Percentiles rank a stretch among this genome's conserved stretches.
phyloP scores from a whole-genome alignment of 2,113 vertebrate genomes.

The Cathartes aura region DNA sequence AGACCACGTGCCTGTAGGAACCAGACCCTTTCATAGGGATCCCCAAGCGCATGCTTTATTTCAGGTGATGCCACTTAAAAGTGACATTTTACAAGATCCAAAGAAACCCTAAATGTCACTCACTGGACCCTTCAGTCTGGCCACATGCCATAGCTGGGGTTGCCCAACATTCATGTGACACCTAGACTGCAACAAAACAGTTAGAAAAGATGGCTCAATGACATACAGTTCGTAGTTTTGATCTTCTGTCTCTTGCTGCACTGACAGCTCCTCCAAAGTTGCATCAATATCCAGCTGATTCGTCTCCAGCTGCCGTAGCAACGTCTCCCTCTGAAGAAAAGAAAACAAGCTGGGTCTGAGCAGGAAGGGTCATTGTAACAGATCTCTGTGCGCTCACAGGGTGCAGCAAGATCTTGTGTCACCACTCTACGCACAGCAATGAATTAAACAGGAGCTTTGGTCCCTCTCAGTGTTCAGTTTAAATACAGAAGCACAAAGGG shows the following conservation, averaged over 20 bases:
- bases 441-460: not conserved
- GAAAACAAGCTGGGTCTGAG: not conserved
- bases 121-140: not conserved
- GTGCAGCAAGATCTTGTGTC: constrained; percentile 15
- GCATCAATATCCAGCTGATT: constrained; percentile 98
- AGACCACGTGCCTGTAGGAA: not conserved
- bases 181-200: not conserved
- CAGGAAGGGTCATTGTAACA: not conserved
- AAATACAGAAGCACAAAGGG: not conserved
- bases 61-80: not conserved
- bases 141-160: not conserved
- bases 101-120: not conserved
- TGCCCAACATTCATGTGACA: not conserved
- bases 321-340: constrained; percentile 88
- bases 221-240: constrained; percentile 97
- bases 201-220: not conserved
- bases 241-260: constrained; percentile 97
- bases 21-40: not conserved
- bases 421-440: not conserved
- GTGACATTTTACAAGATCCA: not conserved
- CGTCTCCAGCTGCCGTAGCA: constrained; percentile 96
- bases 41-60: not conserved
- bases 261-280: constrained; percentile 92
- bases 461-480: not conserved
- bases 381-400: not conserved